phyloP scores from a whole-genome alignment of 1,140 invertebrate species.

The Drosophila persimilis region DNA sequence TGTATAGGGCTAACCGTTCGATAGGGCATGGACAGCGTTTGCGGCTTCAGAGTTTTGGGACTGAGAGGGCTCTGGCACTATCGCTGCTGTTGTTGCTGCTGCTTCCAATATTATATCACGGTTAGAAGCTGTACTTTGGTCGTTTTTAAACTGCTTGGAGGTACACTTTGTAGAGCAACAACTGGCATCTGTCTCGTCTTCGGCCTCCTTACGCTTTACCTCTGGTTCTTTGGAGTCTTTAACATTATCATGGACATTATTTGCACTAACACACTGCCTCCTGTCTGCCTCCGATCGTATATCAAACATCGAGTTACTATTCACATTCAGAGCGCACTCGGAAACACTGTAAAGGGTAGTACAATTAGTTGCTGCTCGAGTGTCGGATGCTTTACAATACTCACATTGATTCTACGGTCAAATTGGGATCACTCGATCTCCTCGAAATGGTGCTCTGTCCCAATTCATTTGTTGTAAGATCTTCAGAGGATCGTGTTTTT shows the following conservation, averaged over 20 bases:
- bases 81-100: constrained; percentile 37
- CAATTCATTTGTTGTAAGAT: constrained; percentile 88
- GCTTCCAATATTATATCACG: constrained; percentile 48
- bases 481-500: constrained; percentile 92
- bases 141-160: constrained; percentile 39
- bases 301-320: constrained; percentile 71
- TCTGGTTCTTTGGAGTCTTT: constrained; percentile 34
- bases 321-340: constrained; percentile 57
- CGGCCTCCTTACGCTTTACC: constrained; percentile 6
- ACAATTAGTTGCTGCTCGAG: not conserved
- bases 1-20: constrained; percentile 12
- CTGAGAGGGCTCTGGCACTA: constrained; percentile 16
- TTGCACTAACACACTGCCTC: constrained; percentile 14
- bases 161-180: constrained; percentile 15
- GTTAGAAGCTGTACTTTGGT: constrained; percentile 53
- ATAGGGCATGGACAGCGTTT: not conserved
- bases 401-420: constrained; percentile 87
- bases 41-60: not conserved
- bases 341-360: constrained; percentile 34
- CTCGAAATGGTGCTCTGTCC: constrained; percentile 85
- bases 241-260: constrained; percentile 14
- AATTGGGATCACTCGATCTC: constrained; percentile 91
- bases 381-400: constrained; percentile 22
- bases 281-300: constrained; percentile 55
- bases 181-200: constrained; percentile 17